Evolutionary conservation across 37 sponge, comb jelly and placozoan genomes (phyloP), one percentile per base, ranked within the genome.

Genomic region (Halisarca cf. caerulea): DNA sequence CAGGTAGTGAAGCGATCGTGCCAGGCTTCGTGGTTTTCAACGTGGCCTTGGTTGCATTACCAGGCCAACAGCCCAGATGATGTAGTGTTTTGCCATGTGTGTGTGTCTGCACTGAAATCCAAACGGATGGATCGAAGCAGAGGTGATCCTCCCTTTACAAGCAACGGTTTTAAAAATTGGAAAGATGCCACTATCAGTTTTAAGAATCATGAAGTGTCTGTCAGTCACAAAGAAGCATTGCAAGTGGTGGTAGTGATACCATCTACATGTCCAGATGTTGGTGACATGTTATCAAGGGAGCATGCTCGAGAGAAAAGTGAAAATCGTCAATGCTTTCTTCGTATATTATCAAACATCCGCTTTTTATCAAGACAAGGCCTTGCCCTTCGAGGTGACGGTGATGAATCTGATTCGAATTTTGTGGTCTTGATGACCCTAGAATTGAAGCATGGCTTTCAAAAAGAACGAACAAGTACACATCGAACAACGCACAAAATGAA

Each of bases 301-400:
- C 70, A 78, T 55, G 61, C 66, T 33, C 25, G 24, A 23, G 79
- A 85, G 54, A 91, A 91, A 60, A 78, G 41, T 35, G 20, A 35
- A 5, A 87, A 84, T 18, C 39, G 85, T 2, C 9, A 80, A 7
- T 37, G 40, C 24, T 36, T 91, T 3, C 15, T 84, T 1, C 37
- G 77, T 42, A 61, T 91, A 23, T 33, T 87, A 34, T 81, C 66
- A 2, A 51, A 39, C 57, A 80, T 84, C 40, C 57, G 62, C 27
- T 91, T 80, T 57, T 61, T 91, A 23, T 78, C 87, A 27, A 51
- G 81, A 24, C 87, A 91, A 73, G 91, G 84, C 14, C 37, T 91
- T 47, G 72, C 87, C 18, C 32, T 84, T 18, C 79, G 84, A 70
- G 89, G 89, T 33, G 84, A 83, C 84, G 90, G 82, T 24, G 70